phyloP scores from a whole-genome alignment of 2,888 invertebrate species.

The Ormia ochracea region DNA sequence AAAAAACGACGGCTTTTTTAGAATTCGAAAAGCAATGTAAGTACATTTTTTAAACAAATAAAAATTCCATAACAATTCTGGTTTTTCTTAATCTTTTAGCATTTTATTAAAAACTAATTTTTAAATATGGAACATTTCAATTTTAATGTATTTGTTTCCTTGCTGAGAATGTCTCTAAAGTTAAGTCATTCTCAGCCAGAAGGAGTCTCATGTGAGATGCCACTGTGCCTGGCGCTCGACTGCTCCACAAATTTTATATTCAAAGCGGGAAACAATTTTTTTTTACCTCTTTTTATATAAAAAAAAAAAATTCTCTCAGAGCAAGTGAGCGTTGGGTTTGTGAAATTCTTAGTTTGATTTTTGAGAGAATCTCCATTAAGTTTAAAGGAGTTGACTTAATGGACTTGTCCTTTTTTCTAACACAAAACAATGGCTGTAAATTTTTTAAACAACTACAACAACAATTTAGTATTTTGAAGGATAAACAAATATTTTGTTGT shows the following conservation, averaged over 20 bases:
- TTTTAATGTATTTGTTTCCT: slow-evolving; percentile 36
- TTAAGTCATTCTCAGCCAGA: background rate
- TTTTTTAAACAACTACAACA: background rate
- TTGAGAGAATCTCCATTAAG: background rate
- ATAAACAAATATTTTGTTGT: too few relatives aligned
- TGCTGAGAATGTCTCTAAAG: background rate
- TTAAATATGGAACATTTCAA: slow-evolving; percentile 43
- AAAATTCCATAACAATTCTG: slow-evolving; percentile 19
- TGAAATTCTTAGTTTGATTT: background rate
- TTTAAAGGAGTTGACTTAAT: background rate
- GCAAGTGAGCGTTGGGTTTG: too few relatives aligned
- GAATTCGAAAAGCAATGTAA: slow-evolving; percentile 66
- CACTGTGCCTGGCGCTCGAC: background rate
- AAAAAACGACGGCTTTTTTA: slow-evolving; percentile 56
- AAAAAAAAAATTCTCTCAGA: too few relatives aligned
- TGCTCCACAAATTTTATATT: background rate
- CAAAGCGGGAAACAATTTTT: too few relatives aligned
- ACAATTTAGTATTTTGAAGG: background rate
- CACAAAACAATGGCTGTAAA: slow-evolving; percentile 53
- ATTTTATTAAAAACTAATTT: slow-evolving; percentile 9
- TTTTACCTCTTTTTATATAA: too few relatives aligned
- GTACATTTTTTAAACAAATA: slow-evolving; percentile 56
- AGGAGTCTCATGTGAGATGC: background rate
- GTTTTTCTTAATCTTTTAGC: background rate
- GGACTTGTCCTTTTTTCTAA: background rate